Base-by-base conservation (phyloP, 1,140 invertebrate species). In the Dendrolimus punctatus region DNA sequence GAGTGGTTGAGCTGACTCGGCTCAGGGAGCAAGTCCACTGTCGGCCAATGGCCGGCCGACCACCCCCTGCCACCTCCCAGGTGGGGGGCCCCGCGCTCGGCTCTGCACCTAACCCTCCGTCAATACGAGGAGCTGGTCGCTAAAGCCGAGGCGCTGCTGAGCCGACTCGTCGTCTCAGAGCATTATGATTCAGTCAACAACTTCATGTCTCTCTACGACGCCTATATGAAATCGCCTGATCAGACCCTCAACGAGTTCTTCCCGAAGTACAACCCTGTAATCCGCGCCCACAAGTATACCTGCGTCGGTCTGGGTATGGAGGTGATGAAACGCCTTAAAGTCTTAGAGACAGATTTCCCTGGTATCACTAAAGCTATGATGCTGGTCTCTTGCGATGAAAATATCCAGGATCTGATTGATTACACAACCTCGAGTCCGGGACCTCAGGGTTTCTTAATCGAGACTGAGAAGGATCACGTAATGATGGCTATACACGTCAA, bases 1-100 rank as follows among this genome's bases (percentile, higher is more conserved):
- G 94, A 96, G 88, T 96, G 94, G 95, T 94, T 95, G 89, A 96
- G 95, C 95, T 96, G 94, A 95, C 94, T 96, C 94, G 93, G 90
- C 89, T 88, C 87, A 76, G 87, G 77, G 70, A 80, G 76, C 74
- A 89, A 89, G 81, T 87, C 82, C 41, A 23, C 44, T n/a, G 59
- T 74, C 58, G 79, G 63, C 57, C 68, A 60, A 46, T 85, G 82
- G 82, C 82, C 80, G 62, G 62, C 66, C n/a, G 70, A 76, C 59
- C 78, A 86, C 76, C 92, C 93, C 53, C 84, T 94, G 51, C 93
- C 93, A 43, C 86, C 92, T 48, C 92, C 93, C 55, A 85, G 88
- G 67, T 94, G 93, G 93, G 89, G 79, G 73, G 77, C 68, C 51
- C 59, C 81, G 46, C 73, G 85, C 56, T 77, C 80, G 62, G 73